Percentiles rank a stretch among this genome's conserved stretches.
phyloP scores from a whole-genome alignment of 2,888 invertebrate genomes.

The Bombyx huttoni region DNA sequence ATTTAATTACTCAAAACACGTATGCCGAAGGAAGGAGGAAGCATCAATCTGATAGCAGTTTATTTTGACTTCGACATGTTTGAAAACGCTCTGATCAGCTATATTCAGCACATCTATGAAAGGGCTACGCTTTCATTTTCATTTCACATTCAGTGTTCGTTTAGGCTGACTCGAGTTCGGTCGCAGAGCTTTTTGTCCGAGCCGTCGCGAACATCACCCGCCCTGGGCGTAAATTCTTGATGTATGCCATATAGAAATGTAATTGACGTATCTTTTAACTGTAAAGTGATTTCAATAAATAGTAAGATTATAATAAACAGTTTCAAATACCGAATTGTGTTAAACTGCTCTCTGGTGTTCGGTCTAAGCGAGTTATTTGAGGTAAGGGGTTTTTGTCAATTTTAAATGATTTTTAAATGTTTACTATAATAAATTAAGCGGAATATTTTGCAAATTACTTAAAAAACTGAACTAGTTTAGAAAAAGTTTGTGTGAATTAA shows the following conservation, averaged over 20 bases:
- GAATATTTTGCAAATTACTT: too few relatives aligned
- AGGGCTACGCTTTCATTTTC: constrained; percentile 27
- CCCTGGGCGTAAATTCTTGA: background rate
- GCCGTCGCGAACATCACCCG: constrained; percentile 5
- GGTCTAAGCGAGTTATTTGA: too few relatives aligned
- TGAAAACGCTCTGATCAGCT: constrained; percentile 8
- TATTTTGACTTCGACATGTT: constrained; percentile 3
- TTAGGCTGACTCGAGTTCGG: constrained; percentile 26
- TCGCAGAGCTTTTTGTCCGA: constrained; percentile 19
- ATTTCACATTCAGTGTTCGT: constrained; percentile 35
- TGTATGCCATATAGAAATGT: background rate
- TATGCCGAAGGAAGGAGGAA: constrained; percentile 2
- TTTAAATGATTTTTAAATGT: too few relatives aligned
- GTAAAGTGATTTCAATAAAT: too few relatives aligned
- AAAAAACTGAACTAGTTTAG: too few relatives aligned
- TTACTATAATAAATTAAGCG: too few relatives aligned
- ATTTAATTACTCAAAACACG: constrained; percentile 1
- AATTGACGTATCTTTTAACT: too few relatives aligned
- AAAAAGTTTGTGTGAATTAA: too few relatives aligned
- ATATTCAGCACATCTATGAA: constrained; percentile 21
- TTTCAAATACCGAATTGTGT: too few relatives aligned
- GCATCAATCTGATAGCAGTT: constrained; percentile 3
- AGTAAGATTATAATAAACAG: too few relatives aligned
- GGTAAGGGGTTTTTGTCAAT: too few relatives aligned
- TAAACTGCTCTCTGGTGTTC: too few relatives aligned